Percentiles rank a stretch among this genome's conserved stretches.
Conservation (phyloP, 1,140 invertebrate species). For the Caerostris darwini region DNA sequence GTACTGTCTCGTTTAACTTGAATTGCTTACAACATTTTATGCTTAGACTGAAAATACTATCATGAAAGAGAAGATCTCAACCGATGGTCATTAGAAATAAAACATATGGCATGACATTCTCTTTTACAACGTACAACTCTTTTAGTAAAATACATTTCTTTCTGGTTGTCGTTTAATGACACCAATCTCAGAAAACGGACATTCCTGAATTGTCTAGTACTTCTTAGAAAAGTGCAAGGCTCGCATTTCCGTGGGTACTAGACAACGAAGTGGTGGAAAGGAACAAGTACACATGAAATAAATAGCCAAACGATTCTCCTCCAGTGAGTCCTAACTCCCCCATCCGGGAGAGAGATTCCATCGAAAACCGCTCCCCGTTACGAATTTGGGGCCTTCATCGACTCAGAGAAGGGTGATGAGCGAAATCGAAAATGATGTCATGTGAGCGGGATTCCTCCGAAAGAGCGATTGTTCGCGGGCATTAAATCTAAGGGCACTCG, state of each 20-base stretch:
- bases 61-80: too few species aligned
- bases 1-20: too few species aligned
- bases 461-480: constrained; percentile 54
- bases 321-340: constrained; percentile 6
- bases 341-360: not conserved
- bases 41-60: too few species aligned
- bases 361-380: constrained; percentile 5
- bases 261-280: not conserved
- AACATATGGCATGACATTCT: too few species aligned
- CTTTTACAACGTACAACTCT: too few species aligned
- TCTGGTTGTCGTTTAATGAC: too few species aligned
- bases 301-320: constrained; percentile 42
- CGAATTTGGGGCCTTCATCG: constrained; percentile 24
- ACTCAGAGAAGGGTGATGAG: constrained; percentile 18
- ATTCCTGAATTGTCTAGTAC: too few species aligned
- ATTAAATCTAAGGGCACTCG: constrained; percentile 28
- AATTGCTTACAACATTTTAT: too few species aligned
- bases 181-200: too few species aligned
- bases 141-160: too few species aligned
- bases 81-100: too few species aligned
- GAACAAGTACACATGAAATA: not conserved
- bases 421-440: constrained; percentile 63
- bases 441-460: constrained; percentile 21
- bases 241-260: not conserved
- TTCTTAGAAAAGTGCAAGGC: too few species aligned